Evolutionary conservation across 2,888 invertebrate species (phyloP).

Genomic region (Oscheius sp.): DNA sequence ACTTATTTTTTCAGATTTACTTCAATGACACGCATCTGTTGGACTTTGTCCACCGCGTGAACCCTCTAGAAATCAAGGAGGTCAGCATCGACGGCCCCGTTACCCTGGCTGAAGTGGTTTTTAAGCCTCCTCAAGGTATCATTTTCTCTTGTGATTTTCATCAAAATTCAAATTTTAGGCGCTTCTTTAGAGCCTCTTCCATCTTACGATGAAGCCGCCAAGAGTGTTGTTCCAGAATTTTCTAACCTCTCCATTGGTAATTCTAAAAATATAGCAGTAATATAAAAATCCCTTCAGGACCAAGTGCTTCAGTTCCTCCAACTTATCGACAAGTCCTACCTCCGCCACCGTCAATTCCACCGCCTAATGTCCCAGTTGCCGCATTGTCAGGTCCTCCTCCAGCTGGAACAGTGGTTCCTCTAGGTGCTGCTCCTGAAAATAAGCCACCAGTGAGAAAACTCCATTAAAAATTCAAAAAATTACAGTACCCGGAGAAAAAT

Average conservation of each 20-base stretch:
- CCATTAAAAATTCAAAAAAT: no score
- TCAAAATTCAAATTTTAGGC: conserved; percentile 15
- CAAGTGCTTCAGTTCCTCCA: not conserved
- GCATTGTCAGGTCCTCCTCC: conserved; percentile 15
- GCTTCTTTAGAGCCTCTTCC: conserved; percentile 36
- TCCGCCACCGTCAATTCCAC: conserved; percentile 14
- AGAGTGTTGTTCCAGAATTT: conserved; percentile 24
- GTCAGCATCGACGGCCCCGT: conserved; percentile 37
- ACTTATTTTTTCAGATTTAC: conserved; percentile 25
- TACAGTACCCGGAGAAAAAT: conserved; percentile 19
- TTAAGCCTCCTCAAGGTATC: conserved; percentile 36
- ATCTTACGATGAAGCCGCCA: conserved; percentile 30
- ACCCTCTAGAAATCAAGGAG: conserved; percentile 34
- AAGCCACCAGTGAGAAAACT: not conserved
- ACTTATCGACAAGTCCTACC: not conserved
- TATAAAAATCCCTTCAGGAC: conserved; percentile 9
- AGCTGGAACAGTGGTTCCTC: conserved; percentile 28
- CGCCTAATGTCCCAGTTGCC: not conserved
- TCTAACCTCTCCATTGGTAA: conserved; percentile 21
- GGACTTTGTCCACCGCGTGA: conserved; percentile 38
- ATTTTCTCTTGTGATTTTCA: no score
- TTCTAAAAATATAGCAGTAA: not conserved
- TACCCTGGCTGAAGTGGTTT: conserved; percentile 28
- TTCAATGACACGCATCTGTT: conserved; percentile 21
- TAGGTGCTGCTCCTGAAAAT: not conserved